A percentile compares a stretch with the other conserved stretches of the same genome.
Conservation (phyloP, 2,888 invertebrate species). For the Suillia variegata region DNA sequence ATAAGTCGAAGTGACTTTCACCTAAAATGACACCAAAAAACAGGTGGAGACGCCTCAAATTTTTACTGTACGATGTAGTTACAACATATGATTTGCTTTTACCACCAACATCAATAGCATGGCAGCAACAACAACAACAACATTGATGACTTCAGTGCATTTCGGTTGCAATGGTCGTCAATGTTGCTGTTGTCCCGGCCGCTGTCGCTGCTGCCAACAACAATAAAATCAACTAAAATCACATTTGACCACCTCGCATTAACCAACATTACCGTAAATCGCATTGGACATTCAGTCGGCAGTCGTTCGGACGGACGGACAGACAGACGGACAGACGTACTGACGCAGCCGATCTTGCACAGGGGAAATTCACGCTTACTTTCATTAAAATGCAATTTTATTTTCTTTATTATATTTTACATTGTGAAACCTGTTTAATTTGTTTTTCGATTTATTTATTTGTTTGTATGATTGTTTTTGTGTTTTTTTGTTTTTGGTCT, state of each 20-base stretch:
- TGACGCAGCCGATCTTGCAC: neutral
- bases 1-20: constrained; percentile 39
- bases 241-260: neutral
- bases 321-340: neutral
- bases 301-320: too few relatives aligned
- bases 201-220: constrained; percentile 22
- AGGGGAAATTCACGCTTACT: constrained; percentile 43
- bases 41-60: neutral
- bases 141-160: neutral
- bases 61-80: neutral
- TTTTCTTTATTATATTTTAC: neutral
- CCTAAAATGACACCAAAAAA: constrained; percentile 41
- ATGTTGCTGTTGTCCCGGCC: neutral
- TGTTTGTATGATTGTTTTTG: constrained; percentile 29
- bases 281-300: constrained; percentile 25
- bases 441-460: too few relatives aligned
- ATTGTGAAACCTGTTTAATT: neutral
- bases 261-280: neutral
- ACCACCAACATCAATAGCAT: neutral
- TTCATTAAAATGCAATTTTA: constrained; percentile 43
- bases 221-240: too few relatives aligned
- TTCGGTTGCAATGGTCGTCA: too few relatives aligned
- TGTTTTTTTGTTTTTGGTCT: too few relatives aligned
- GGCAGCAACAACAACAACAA: constrained; percentile 1
- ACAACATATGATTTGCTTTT: neutral